A percentile compares a stretch with the other conserved stretches of the same genome.
Evolutionary conservation across 2,113 vertebrate species (phyloP).

Genomic region (Monopterus albus): DNA sequence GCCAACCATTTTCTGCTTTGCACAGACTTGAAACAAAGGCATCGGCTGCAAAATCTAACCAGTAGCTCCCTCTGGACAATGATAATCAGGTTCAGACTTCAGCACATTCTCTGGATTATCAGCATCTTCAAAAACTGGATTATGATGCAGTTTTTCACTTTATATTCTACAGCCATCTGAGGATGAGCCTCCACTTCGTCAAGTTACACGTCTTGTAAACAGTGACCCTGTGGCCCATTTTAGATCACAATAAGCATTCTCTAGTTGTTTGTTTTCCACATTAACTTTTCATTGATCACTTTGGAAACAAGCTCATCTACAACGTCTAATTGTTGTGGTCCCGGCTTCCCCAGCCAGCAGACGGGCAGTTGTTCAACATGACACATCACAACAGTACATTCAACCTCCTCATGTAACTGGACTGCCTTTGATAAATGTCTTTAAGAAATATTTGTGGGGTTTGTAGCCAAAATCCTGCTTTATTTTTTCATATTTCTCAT

Average conservation of each 20-base stretch:
- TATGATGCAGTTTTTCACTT: not conserved
- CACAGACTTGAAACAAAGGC: not conserved
- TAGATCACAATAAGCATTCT: slow-evolving; percentile 34
- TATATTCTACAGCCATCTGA: not conserved
- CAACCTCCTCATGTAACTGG: slow-evolving; percentile 2
- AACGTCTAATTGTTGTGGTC: slow-evolving; percentile 23
- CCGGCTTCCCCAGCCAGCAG: not conserved
- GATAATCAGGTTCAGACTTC: not conserved
- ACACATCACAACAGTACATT: not conserved
- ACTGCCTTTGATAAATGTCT: no score
- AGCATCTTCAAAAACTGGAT: not conserved
- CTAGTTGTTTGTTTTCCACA: slow-evolving; percentile 54
- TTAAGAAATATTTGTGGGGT: no score
- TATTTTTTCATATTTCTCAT: no score
- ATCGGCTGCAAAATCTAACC: not conserved
- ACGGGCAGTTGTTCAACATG: slow-evolving; percentile 30
- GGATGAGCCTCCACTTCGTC: slow-evolving; percentile 9
- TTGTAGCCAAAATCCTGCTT: no score
- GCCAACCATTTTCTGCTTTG: slow-evolving; percentile 3
- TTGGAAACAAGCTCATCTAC: slow-evolving; percentile 9
- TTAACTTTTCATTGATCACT: slow-evolving; percentile 56
- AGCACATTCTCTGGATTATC: not conserved
- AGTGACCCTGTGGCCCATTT: slow-evolving; percentile 36
- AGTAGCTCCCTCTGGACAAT: not conserved
- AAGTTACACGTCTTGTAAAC: slow-evolving; percentile 19